These are phyloP conservation scores for Xestia sexstrigata DNA, from an alignment of 2,888 invertebrate genomes.

Conservation along the genomic window DNA sequence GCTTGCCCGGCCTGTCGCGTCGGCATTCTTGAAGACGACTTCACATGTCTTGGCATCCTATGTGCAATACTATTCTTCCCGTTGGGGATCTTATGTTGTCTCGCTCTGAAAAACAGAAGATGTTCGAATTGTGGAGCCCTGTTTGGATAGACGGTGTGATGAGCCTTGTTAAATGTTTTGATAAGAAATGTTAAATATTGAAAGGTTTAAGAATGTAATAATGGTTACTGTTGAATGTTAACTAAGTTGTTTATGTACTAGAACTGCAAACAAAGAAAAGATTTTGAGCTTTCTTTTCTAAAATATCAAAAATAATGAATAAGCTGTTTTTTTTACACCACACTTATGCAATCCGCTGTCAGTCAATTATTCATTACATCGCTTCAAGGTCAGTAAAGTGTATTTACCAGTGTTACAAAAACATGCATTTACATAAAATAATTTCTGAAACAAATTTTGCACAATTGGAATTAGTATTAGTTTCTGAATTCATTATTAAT, in stretches of 20 bases:
- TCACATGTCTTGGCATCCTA: slow-evolving; percentile 95
- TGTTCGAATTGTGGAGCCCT: slow-evolving; percentile 97
- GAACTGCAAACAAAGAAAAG: background rate
- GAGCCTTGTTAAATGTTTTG: slow-evolving; percentile 65
- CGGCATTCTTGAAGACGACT: slow-evolving; percentile 96
- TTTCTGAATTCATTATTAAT: background rate
- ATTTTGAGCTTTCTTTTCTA: background rate
- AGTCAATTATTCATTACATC: slow-evolving; percentile 1
- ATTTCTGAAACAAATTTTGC: background rate
- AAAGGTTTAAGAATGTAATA: slow-evolving; percentile 64
- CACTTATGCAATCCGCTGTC: background rate
- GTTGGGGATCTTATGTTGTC: slow-evolving; percentile 96
- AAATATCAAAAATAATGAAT: background rate
- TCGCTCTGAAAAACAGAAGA: slow-evolving; percentile 95
- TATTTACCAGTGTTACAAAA: slow-evolving; percentile 23
- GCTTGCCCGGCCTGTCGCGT: slow-evolving; percentile 97
- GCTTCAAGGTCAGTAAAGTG: slow-evolving; percentile 20
- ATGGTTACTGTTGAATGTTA: slow-evolving; percentile 58
- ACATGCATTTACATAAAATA: slow-evolving; percentile 31
- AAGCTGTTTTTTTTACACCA: slow-evolving; percentile 21
- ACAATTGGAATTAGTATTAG: no score
- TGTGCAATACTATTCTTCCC: slow-evolving; percentile 97
- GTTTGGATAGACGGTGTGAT: slow-evolving; percentile 90
- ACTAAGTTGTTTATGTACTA: slow-evolving; percentile 41
- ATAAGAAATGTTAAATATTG: slow-evolving; percentile 67